Percentiles rank a stretch among this genome's conserved stretches.
phyloP scores from a whole-genome alignment of 2,797 vertebrate genomes.

The Hylomyscus alleni region DNA sequence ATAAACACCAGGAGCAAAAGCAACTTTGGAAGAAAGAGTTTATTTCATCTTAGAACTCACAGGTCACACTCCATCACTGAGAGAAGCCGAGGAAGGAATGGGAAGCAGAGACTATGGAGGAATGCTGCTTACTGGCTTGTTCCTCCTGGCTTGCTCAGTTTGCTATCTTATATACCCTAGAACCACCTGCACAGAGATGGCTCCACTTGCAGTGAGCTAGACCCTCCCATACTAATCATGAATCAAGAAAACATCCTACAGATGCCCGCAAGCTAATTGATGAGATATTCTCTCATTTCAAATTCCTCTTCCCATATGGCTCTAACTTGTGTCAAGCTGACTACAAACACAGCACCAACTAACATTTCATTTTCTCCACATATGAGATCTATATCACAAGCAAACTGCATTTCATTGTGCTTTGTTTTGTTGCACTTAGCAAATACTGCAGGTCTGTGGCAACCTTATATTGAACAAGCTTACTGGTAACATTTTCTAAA shows the following conservation, averaged over 20 bases:
- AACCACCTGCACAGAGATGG: neutral
- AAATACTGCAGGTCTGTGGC: neutral
- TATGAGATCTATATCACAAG: neutral
- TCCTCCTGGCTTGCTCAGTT: neutral
- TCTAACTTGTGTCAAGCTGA: neutral
- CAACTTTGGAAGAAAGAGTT: neutral
- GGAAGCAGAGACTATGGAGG: neutral
- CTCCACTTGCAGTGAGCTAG: neutral
- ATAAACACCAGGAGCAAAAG: neutral
- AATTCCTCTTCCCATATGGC: neutral
- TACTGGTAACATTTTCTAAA: neutral
- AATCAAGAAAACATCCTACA: neutral
- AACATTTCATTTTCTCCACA: constrained; percentile 10
- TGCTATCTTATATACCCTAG: neutral
- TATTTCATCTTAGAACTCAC: neutral
- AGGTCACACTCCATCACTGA: neutral
- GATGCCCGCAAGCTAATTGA: neutral
- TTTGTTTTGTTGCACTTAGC: neutral
- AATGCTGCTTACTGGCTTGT: neutral
- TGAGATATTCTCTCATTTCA: neutral
- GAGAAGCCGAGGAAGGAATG: neutral
- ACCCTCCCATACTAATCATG: neutral
- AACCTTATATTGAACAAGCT: neutral
- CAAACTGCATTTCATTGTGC: neutral
- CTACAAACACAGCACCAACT: neutral